Evolutionary conservation across 1,140 invertebrate genomes (phyloP).

Genomic region (Pogonognathellus flavescens): DNA sequence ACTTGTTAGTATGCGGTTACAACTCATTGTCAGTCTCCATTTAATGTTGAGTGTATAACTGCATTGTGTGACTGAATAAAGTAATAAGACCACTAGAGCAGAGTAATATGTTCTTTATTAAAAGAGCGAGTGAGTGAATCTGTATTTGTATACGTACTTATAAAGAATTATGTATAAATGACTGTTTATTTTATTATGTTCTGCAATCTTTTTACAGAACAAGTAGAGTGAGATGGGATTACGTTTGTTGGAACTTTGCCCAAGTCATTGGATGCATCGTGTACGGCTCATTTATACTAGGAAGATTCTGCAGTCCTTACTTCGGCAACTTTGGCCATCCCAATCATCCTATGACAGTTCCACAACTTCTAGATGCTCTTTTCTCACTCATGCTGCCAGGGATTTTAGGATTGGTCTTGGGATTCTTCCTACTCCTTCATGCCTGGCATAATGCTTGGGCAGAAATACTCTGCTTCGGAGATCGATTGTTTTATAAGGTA

Average conservation of each 20-base stretch:
- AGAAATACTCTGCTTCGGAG: conserved; percentile 88
- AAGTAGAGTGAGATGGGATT: conserved; percentile 79
- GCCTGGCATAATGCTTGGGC: conserved; percentile 90
- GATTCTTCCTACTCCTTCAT: conserved; percentile 89
- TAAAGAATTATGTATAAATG: conserved; percentile 31
- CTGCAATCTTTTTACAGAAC: conserved; percentile 73
- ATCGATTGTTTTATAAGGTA: conserved; percentile 86
- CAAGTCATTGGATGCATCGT: conserved; percentile 85
- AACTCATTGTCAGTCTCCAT: too few species aligned
- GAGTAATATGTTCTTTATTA: too few species aligned
- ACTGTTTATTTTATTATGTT: conserved; percentile 31
- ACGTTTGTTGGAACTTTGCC: conserved; percentile 78
- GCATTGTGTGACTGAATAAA: too few species aligned
- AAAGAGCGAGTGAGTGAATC: too few species aligned
- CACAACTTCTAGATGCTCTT: conserved; percentile 69
- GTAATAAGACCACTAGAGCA: too few species aligned
- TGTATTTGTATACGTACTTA: neutral
- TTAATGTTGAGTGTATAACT: too few species aligned
- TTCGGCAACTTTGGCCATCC: conserved; percentile 77
- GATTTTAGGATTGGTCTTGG: conserved; percentile 80
- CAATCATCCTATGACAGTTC: conserved; percentile 56
- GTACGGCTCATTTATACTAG: conserved; percentile 83
- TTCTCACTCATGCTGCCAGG: conserved; percentile 83
- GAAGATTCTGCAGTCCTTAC: conserved; percentile 80
- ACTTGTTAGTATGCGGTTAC: too few species aligned